Conservation (phyloP, 1,140 invertebrate species). For the Euschistus heros region DNA sequence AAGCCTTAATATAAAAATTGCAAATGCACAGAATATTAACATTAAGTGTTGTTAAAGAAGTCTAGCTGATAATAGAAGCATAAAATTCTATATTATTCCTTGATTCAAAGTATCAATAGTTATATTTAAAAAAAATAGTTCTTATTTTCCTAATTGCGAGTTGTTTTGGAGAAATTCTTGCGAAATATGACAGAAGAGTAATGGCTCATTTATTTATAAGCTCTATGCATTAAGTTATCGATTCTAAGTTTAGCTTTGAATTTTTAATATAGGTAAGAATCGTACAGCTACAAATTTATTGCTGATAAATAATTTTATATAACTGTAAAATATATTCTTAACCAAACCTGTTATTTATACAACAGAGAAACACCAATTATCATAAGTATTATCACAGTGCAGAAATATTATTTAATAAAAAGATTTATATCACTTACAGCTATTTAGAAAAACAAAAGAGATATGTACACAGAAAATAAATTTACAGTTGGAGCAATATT, state of each 20-base stretch:
- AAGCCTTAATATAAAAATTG: slow-evolving; percentile 2
- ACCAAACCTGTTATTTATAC: not conserved
- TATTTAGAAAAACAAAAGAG: not conserved
- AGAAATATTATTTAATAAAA: slow-evolving; percentile 3
- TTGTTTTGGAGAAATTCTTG: not conserved
- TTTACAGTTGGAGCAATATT: not conserved
- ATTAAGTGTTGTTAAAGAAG: slow-evolving; percentile 1
- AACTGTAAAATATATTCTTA: slow-evolving; percentile 1
- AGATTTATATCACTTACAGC: slow-evolving; percentile 6
- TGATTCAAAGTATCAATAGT: not conserved
- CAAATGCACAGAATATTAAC: not conserved
- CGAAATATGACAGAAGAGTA: not conserved
- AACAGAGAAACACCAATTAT: slow-evolving; percentile 1
- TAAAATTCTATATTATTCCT: not conserved
- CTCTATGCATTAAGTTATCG: not conserved
- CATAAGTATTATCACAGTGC: slow-evolving; percentile 7
- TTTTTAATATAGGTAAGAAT: not conserved
- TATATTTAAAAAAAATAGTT: not conserved
- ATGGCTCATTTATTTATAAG: too few species aligned
- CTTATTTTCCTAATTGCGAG: not conserved
- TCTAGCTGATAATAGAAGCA: slow-evolving; percentile 1
- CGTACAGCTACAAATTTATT: not conserved
- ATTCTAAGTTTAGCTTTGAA: not conserved
- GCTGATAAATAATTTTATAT: not conserved
- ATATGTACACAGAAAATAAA: not conserved